Conservation (phyloP, 2,888 invertebrate species). For the Melanostoma scalare region DNA sequence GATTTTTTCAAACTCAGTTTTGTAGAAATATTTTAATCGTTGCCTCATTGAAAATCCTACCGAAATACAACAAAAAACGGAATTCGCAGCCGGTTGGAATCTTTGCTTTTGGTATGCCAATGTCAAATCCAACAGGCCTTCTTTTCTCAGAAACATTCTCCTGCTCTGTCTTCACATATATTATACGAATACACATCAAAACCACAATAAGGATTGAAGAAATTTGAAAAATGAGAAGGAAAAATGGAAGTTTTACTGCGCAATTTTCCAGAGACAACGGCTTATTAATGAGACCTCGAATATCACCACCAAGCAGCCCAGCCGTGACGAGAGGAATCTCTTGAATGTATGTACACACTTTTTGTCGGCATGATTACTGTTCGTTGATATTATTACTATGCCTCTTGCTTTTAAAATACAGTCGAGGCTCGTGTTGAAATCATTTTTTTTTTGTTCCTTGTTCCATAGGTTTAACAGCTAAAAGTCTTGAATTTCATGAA, state of each 20-base stretch:
- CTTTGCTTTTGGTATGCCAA: no score
- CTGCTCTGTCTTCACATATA: no score
- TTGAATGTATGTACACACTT: not conserved
- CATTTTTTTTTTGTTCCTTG: not conserved
- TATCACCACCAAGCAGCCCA: conserved; percentile 3
- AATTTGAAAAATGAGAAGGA: conserved; percentile 26
- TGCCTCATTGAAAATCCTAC: no score
- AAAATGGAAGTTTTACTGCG: conserved; percentile 17
- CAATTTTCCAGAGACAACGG: conserved; percentile 33
- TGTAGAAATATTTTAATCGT: not conserved
- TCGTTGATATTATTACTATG: not conserved
- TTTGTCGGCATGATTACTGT: not conserved
- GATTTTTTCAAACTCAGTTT: not conserved
- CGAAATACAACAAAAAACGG: no score
- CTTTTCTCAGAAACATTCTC: no score
- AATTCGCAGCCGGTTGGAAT: no score
- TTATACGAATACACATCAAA: no score
- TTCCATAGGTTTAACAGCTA: conserved; percentile 2
- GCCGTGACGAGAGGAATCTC: not conserved
- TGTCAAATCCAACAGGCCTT: no score
- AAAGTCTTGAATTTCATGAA: conserved; percentile 62
- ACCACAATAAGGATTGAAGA: no score
- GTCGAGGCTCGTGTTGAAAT: not conserved
- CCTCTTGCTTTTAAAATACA: not conserved
- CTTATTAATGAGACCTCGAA: conserved; percentile 46